phyloP scores from a whole-genome alignment of 2,888 invertebrate species.

The Lysandra bellargus region DNA sequence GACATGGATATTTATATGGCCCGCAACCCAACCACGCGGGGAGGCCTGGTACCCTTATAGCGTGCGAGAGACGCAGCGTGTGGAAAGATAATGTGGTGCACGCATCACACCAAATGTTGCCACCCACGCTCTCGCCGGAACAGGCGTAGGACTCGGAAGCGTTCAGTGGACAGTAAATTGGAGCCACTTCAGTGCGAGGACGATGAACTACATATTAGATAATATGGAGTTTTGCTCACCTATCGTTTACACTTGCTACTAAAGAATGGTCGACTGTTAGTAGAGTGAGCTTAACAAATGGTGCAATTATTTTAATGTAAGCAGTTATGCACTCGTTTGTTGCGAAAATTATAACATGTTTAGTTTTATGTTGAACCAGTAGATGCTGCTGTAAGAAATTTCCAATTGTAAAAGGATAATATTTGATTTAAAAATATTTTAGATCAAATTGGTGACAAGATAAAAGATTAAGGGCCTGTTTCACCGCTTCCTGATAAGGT shows the following conservation, averaged over 20 bases:
- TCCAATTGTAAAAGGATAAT: not conserved
- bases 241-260: not conserved
- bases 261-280: not conserved
- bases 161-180: conserved; percentile 37
- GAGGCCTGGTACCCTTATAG: conserved; percentile 91
- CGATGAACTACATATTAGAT: conserved; percentile 25
- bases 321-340: not conserved
- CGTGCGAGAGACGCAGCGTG: conserved; percentile 57
- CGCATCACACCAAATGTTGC: conserved; percentile 49
- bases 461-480: not conserved
- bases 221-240: not conserved
- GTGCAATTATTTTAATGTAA: not conserved
- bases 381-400: conserved; percentile 5
- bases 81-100: conserved; percentile 52
- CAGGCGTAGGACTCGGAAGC: conserved; percentile 38
- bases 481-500: too few species aligned
- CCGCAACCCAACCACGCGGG: conserved; percentile 92
- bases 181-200: conserved; percentile 37
- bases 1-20: conserved; percentile 98
- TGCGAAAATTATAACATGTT: not conserved
- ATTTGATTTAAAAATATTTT: not conserved
- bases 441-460: not conserved
- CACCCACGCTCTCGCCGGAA: conserved; percentile 42
- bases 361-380: not conserved
- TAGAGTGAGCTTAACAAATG: not conserved